phyloP scores from a whole-genome alignment of 1,140 invertebrate species.

The Polypedilum pembai region DNA sequence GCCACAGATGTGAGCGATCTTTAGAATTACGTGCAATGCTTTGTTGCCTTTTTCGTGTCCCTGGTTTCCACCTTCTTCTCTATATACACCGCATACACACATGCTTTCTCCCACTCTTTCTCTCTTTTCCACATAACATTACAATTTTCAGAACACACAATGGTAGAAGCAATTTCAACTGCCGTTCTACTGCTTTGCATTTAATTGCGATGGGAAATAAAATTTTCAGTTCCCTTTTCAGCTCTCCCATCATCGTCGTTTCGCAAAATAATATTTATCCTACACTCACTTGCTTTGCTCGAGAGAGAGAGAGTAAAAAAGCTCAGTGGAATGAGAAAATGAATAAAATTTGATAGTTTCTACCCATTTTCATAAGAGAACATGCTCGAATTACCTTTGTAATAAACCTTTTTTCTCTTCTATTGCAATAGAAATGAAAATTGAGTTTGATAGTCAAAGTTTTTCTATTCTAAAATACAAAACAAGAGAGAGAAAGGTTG shows the following conservation, averaged over 20 bases:
- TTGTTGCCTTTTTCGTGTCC: conserved; percentile 3
- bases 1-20: neutral
- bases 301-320: neutral
- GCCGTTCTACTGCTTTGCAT: conserved; percentile 23
- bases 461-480: too few species aligned
- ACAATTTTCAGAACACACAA: neutral
- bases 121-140: neutral
- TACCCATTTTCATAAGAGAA: conserved; percentile 16
- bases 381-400: conserved; percentile 11
- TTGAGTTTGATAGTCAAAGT: too few species aligned
- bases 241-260: neutral
- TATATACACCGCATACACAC: neutral
- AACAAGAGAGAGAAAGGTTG: too few species aligned
- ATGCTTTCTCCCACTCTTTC: neutral
- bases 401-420: neutral
- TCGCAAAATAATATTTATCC: neutral
- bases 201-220: conserved; percentile 28
- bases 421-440: neutral
- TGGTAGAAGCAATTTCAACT: conserved; percentile 10
- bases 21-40: neutral
- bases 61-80: neutral
- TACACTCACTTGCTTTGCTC: neutral
- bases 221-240: conserved; percentile 10
- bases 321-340: neutral
- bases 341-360: conserved; percentile 23